phyloP scores from a whole-genome alignment of 2,113 vertebrate genomes.

The Rhagologus leucostigma region DNA sequence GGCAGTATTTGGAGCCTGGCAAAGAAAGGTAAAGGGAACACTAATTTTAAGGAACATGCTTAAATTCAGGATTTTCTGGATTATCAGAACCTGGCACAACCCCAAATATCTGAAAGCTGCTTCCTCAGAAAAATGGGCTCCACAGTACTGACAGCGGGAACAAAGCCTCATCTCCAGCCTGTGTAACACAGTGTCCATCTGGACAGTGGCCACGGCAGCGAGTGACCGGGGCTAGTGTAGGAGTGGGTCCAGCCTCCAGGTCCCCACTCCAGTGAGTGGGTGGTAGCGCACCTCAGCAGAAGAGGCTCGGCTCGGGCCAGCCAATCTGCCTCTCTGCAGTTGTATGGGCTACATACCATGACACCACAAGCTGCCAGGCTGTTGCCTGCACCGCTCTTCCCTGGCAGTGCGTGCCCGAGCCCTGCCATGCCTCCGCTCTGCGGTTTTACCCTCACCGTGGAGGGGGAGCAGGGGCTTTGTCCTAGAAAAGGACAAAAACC shows the following conservation, averaged over 20 bases:
- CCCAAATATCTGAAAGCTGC: constrained; percentile 34
- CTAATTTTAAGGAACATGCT: background rate
- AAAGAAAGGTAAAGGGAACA: background rate
- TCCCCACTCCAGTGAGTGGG: background rate
- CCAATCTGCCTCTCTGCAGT: constrained; percentile 14
- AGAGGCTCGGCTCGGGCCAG: background rate
- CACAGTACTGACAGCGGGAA: background rate
- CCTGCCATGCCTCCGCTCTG: background rate
- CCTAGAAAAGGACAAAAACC: background rate
- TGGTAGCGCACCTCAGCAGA: background rate
- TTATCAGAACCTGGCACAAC: constrained; percentile 22
- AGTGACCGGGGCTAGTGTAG: background rate
- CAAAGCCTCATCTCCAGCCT: constrained; percentile 38
- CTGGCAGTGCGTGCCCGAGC: rapidly evolving
- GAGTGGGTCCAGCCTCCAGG: background rate
- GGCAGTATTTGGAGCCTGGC: background rate
- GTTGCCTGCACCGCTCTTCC: background rate
- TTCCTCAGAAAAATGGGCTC: constrained; percentile 51
- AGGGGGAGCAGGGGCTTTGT: background rate
- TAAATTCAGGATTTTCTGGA: constrained; percentile 41
- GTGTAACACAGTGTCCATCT: background rate
- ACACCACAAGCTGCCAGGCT: constrained; percentile 16
- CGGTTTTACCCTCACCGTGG: rapidly evolving
- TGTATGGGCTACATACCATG: constrained; percentile 25
- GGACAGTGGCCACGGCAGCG: background rate